Evolutionary conservation across 2,888 invertebrate species (phyloP).

Genomic region (Criorhina ranunculi): DNA sequence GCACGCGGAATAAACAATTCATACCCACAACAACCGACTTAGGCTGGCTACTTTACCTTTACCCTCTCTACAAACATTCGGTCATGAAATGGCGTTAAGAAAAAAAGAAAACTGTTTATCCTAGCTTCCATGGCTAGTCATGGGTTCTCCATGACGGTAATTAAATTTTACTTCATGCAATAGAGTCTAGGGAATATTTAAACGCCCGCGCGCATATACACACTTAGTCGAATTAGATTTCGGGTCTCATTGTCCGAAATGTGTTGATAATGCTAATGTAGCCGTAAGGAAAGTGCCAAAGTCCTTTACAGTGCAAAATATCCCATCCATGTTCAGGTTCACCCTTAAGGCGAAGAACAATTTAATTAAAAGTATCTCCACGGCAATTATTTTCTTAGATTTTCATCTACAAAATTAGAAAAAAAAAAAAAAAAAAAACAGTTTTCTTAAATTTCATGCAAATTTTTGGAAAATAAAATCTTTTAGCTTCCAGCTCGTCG

Average conservation of each 20-base stretch:
- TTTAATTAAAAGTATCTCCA: constrained; percentile 61
- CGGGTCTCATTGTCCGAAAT: constrained; percentile 23
- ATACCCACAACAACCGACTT: neutral
- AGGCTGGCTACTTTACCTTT: neutral
- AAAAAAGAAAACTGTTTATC: constrained; percentile 3
- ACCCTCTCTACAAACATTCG: constrained; percentile 14
- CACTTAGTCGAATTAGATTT: constrained; percentile 8
- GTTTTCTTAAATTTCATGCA: constrained; percentile 53
- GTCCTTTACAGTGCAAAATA: neutral
- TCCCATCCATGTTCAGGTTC: neutral
- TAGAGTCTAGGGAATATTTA: constrained; percentile 49
- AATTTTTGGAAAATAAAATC: constrained; percentile 45
- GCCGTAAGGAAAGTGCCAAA: neutral
- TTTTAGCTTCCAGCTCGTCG: constrained; percentile 4
- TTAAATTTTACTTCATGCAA: constrained; percentile 63
- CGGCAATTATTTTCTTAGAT: constrained; percentile 43
- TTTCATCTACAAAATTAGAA: constrained; percentile 19
- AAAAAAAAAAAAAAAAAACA: constrained; percentile 3
- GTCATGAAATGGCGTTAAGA: neutral
- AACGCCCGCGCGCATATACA: neutral
- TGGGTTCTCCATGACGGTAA: constrained; percentile 14
- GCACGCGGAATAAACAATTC: constrained; percentile 55
- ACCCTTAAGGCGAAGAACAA: constrained; percentile 10
- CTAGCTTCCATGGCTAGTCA: neutral
- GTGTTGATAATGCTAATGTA: constrained; percentile 19